These are phyloP conservation scores for Diadumene lineata DNA, from an alignment of 92 coral and sea anemone genomes.

Conservation along the genomic window DNA sequence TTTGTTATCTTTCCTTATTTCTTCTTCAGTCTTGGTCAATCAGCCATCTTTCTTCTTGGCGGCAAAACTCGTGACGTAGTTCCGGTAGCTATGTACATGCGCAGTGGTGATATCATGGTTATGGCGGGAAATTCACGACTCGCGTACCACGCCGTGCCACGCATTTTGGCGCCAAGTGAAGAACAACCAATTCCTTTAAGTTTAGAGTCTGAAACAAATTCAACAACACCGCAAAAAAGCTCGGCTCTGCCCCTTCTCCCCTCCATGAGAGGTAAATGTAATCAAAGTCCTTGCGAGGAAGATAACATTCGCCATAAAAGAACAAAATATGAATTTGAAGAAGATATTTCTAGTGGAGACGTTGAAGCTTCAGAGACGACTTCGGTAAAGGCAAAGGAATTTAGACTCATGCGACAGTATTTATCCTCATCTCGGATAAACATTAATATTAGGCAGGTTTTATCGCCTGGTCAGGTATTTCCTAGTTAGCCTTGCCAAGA, in stretches of 20 bases:
- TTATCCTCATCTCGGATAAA: slow-evolving; percentile 61
- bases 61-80: slow-evolving; percentile 55
- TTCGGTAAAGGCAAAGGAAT: neutral
- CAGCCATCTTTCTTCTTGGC: slow-evolving; percentile 82
- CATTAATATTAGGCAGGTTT: slow-evolving; percentile 71
- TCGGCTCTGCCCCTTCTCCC: neutral
- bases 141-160: slow-evolving; percentile 80
- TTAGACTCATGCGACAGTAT: slow-evolving; percentile 27
- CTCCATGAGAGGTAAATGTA: neutral
- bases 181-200: slow-evolving; percentile 31
- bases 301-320: neutral
- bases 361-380: neutral
- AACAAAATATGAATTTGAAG: neutral
- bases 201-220: slow-evolving; percentile 5
- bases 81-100: slow-evolving; percentile 72
- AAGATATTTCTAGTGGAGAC: neutral
- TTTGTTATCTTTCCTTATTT: neutral
- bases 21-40: slow-evolving; percentile 70
- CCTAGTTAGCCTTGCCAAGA: slow-evolving; percentile 5
- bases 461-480: slow-evolving; percentile 55
- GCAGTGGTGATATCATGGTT: slow-evolving; percentile 73
- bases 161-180: slow-evolving; percentile 42
- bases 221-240: neutral
- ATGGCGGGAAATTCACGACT: slow-evolving; percentile 76
- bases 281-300: neutral